phyloP scores from a whole-genome alignment of 2,888 invertebrate genomes.

The Fissipunctia ypsillon region DNA sequence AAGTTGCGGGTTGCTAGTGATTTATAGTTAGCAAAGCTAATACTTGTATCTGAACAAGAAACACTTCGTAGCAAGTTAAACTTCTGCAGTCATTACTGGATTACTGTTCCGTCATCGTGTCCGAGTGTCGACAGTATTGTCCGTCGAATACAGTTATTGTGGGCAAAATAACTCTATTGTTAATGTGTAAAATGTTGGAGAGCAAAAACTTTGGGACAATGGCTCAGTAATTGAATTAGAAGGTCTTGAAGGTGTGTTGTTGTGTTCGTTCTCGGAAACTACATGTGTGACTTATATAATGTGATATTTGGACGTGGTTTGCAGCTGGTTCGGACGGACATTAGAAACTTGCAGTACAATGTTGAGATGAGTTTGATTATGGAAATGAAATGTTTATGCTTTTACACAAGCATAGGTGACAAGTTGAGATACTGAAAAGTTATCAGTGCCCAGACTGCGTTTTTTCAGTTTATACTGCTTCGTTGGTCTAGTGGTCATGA shows the following conservation, averaged over 20 bases:
- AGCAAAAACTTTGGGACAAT: conserved; percentile 85
- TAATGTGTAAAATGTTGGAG: conserved; percentile 75
- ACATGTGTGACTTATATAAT: conserved; percentile 56
- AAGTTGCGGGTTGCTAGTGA: too few relatives aligned
- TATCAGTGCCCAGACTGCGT: not conserved
- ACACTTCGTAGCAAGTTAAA: conserved; percentile 23
- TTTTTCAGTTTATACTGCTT: too few relatives aligned
- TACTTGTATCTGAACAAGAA: not conserved
- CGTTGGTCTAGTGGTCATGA: too few relatives aligned
- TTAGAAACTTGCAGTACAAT: conserved; percentile 14
- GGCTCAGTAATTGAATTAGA: conserved; percentile 87
- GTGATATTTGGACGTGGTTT: conserved; percentile 35
- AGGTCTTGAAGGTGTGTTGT: conserved; percentile 71
- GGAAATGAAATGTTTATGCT: not conserved
- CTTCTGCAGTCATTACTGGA: conserved; percentile 38
- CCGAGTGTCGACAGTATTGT: conserved; percentile 69
- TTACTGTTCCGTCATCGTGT: conserved; percentile 66
- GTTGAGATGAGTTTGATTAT: not conserved
- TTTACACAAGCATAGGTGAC: not conserved
- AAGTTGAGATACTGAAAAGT: not conserved
- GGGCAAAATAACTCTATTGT: conserved; percentile 88
- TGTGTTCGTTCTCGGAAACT: conserved; percentile 73
- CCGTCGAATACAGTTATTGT: conserved; percentile 86
- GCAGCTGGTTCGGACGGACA: conserved; percentile 33
- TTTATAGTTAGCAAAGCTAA: not conserved